Percentiles rank a stretch among this genome's conserved stretches.
These are phyloP conservation scores for Palythoa grandiflora DNA, from an alignment of 92 coral and sea anemone genomes.

Conservation along the genomic window DNA sequence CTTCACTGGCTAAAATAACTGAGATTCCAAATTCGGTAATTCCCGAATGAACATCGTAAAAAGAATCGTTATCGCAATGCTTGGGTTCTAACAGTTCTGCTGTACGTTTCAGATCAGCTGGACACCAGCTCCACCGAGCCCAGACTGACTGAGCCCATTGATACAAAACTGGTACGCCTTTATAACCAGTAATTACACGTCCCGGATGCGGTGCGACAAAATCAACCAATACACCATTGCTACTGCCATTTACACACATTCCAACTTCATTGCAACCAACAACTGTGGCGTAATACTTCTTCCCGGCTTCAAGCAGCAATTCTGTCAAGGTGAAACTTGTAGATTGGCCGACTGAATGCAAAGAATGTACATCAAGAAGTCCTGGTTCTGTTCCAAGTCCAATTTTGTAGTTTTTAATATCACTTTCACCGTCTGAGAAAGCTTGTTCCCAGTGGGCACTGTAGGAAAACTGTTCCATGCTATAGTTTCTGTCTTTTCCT, in stretches of 20 bases:
- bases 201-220: constrained; percentile 84
- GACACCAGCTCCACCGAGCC: constrained; percentile 95
- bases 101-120: constrained; percentile 60
- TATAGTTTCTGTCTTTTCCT: constrained; percentile 77
- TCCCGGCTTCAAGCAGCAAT: constrained; percentile 70
- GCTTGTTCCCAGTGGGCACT: constrained; percentile 93
- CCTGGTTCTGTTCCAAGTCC: constrained; percentile 79
- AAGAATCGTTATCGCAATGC: constrained; percentile 58
- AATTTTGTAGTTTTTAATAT: constrained; percentile 65
- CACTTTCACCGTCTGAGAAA: constrained; percentile 86
- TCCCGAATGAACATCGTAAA: constrained; percentile 90
- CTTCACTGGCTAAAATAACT: constrained; percentile 65
- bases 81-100: not conserved
- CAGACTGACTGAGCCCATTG: constrained; percentile 82
- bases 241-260: constrained; percentile 86
- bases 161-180: constrained; percentile 74
- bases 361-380: constrained; percentile 56
- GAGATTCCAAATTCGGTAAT: constrained; percentile 77
- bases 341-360: constrained; percentile 57
- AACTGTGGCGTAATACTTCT: constrained; percentile 69
- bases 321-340: constrained; percentile 62
- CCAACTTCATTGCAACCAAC: constrained; percentile 84
- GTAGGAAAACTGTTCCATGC: constrained; percentile 52
- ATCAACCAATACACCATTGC: constrained; percentile 85
- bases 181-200: constrained; percentile 66